Percentiles rank a stretch among this genome's conserved stretches.
These are phyloP conservation scores for Peromyscus leucopus DNA, from an alignment of 2,113 vertebrate species.

Conservation along the genomic window DNA sequence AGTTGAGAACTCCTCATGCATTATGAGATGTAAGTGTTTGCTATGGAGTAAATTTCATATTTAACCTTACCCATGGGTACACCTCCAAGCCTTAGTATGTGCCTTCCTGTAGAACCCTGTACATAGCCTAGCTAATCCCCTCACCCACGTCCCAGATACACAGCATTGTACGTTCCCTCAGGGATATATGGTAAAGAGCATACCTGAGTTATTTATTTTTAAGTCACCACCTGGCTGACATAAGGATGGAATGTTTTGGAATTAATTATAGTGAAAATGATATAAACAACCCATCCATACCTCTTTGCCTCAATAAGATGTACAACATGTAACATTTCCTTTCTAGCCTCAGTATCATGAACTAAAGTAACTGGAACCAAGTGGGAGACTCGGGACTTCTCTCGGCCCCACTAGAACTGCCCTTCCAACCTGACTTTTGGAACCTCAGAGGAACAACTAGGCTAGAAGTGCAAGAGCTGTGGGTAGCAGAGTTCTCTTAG, in stretches of 20 bases:
- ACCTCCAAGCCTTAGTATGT: not conserved
- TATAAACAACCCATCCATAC: not conserved
- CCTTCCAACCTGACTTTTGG: not conserved
- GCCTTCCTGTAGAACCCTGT: not conserved
- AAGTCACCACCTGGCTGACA: not conserved
- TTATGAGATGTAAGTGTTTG: not conserved
- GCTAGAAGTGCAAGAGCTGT: not conserved
- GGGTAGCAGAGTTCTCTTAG: not conserved
- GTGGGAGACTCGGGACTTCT: not conserved
- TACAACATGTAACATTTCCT: not conserved
- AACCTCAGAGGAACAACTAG: not conserved
- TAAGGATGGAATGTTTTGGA: not conserved
- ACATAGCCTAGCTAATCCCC: not conserved
- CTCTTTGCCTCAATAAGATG: constrained; percentile 7
- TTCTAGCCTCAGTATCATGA: not conserved
- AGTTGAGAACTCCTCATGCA: not conserved
- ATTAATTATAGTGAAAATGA: not conserved
- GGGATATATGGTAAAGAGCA: not conserved
- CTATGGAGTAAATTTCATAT: not conserved
- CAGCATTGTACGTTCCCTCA: not conserved
- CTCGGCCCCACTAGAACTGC: not conserved
- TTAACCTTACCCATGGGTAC: not conserved
- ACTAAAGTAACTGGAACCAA: not conserved
- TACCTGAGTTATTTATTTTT: not conserved
- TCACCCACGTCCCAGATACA: not conserved